Percentiles rank a stretch among this genome's conserved stretches.
Evolutionary conservation across 1,140 invertebrate species (phyloP).

Genomic region (Chrysomallon squamiferum): DNA sequence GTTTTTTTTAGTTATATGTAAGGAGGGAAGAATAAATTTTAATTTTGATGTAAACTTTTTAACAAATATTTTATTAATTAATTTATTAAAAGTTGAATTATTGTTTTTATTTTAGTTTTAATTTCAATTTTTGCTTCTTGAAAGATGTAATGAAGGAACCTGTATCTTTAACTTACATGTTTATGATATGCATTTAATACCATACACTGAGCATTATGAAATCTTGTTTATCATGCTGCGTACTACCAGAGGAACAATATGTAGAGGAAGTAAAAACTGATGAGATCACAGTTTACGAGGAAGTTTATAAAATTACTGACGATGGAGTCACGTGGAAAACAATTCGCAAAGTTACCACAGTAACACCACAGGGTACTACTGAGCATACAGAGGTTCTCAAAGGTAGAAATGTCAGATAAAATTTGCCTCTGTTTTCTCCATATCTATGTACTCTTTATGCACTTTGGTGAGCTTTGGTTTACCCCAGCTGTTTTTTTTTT

Average conservation of each 20-base stretch:
- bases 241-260: constrained; percentile 22
- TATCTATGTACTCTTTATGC: neutral
- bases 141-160: no score
- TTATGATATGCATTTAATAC: no score
- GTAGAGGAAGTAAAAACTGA: constrained; percentile 34
- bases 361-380: constrained; percentile 44
- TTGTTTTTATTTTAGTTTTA: no score
- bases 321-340: constrained; percentile 54
- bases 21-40: no score
- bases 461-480: neutral
- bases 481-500: neutral
- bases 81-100: no score
- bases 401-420: constrained; percentile 36
- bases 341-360: constrained; percentile 50
- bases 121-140: no score
- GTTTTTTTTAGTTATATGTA: no score
- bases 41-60: no score
- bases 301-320: constrained; percentile 51
- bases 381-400: constrained; percentile 44
- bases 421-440: neutral
- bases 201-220: constrained; percentile 11
- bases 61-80: no score
- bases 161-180: no score
- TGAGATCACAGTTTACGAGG: constrained; percentile 50
- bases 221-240: constrained; percentile 1